Evolutionary conservation across 2,113 vertebrate species (phyloP).

Genomic region (Panthera uncia): DNA sequence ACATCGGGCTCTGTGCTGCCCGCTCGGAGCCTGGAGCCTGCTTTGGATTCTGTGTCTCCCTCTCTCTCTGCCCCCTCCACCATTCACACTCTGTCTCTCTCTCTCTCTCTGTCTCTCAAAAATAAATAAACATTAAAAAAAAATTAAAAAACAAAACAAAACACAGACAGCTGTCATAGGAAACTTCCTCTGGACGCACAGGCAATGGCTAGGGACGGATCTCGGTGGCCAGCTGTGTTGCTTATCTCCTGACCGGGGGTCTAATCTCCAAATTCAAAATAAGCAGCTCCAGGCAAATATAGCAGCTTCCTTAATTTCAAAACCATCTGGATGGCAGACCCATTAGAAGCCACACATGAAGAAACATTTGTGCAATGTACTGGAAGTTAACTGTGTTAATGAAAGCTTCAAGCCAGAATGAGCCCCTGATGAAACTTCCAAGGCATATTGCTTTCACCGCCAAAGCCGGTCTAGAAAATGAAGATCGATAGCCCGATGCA

Average conservation of each 20-base stretch:
- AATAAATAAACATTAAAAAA: too few relatives aligned
- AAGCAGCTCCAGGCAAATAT: slow-evolving; percentile 60
- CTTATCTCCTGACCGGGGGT: slow-evolving; percentile 49
- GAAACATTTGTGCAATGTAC: not conserved
- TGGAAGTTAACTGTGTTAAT: slow-evolving; percentile 72
- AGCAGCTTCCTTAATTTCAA: slow-evolving; percentile 69
- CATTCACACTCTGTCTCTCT: too few relatives aligned
- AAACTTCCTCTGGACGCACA: not conserved
- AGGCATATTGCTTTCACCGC: slow-evolving; percentile 62
- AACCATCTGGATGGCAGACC: slow-evolving; percentile 55
- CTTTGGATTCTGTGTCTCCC: too few relatives aligned
- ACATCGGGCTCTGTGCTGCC: too few relatives aligned
- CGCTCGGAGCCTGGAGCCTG: too few relatives aligned
- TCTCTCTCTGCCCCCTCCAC: too few relatives aligned
- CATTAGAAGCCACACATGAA: slow-evolving; percentile 45
- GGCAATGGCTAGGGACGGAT: not conserved
- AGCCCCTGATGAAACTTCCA: slow-evolving; percentile 65
- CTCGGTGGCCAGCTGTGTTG: slow-evolving; percentile 52
- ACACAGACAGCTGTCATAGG: not conserved
- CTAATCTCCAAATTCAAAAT: slow-evolving; percentile 73
- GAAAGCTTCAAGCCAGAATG: slow-evolving; percentile 75
- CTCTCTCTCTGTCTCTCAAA: too few relatives aligned
- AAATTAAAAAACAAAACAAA: too few relatives aligned
- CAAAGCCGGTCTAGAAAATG: slow-evolving; percentile 55
- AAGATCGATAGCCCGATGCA: slow-evolving; percentile 20